These are phyloP conservation scores for Ictalurus punctatus DNA, from an alignment of 2,113 vertebrate genomes.

Conservation along the genomic window DNA sequence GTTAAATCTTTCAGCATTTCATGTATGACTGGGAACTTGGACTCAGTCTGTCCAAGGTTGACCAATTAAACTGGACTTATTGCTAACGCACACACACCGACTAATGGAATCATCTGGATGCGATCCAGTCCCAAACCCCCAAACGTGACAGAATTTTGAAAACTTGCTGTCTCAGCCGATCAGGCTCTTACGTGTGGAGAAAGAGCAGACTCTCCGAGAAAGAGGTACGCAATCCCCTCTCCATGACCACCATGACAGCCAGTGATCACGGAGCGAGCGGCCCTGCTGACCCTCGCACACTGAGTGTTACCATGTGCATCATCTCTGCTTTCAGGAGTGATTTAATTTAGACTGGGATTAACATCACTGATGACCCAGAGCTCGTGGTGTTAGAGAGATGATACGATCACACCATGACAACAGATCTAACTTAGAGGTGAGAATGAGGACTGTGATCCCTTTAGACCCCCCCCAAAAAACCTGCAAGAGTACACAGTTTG, in stretches of 20 bases:
- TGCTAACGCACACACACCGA: neutral
- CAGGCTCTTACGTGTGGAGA: neutral
- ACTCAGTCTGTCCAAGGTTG: neutral
- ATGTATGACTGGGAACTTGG: neutral
- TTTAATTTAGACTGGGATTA: neutral
- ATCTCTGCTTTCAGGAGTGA: neutral
- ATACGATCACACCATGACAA: neutral
- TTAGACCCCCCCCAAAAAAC: neutral
- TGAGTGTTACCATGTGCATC: constrained; percentile 17
- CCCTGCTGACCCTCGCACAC: neutral
- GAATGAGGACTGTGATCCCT: neutral
- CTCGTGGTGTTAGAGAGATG: neutral
- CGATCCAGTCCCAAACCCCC: neutral
- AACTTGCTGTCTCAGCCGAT: neutral
- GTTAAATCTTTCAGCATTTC: neutral
- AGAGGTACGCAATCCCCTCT: neutral
- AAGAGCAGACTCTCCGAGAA: constrained; percentile 17
- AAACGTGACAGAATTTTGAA: neutral
- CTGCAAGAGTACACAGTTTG: neutral
- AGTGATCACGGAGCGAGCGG: neutral
- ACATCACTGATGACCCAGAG: neutral
- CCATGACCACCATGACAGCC: neutral
- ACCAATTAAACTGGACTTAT: neutral
- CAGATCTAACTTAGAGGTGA: neutral
- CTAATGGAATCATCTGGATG: neutral